These are phyloP conservation scores for Cynocephalus volans DNA, from an alignment of 2,113 vertebrate species.

Conservation along the genomic window DNA sequence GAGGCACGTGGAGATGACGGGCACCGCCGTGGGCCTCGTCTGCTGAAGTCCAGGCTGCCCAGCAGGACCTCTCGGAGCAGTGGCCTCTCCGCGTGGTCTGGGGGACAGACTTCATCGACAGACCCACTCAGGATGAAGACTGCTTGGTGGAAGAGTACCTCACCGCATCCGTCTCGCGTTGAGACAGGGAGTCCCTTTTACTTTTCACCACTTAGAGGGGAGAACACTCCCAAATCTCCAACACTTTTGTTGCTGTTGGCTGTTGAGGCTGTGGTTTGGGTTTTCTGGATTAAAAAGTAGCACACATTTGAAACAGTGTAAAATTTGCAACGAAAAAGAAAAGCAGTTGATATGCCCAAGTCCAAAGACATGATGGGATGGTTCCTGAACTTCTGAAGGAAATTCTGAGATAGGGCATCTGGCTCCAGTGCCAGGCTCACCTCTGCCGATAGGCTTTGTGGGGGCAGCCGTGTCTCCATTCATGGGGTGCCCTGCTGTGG, in stretches of 20 bases:
- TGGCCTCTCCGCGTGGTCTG: no score
- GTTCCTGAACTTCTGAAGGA: background rate
- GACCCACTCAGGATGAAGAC: accelerated
- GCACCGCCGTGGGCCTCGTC: accelerated
- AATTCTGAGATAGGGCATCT: background rate
- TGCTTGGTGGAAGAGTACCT: background rate
- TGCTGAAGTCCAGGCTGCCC: background rate
- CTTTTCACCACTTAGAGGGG: background rate
- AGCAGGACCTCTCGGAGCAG: no score
- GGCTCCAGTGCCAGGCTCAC: background rate
- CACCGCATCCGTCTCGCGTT: accelerated
- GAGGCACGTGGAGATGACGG: accelerated
- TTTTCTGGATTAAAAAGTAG: background rate
- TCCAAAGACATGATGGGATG: background rate
- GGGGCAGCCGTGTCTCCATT: background rate
- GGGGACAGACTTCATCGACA: background rate
- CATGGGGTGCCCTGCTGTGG: background rate
- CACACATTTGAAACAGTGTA: background rate
- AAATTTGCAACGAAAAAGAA: background rate
- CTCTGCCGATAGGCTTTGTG: background rate
- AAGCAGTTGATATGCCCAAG: background rate
- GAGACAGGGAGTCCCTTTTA: background rate
- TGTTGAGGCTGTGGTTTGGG: background rate
- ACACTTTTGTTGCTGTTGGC: background rate
- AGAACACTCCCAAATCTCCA: background rate